A percentile compares a stretch with the other conserved stretches of the same genome.
Evolutionary conservation across 2,888 invertebrate species (phyloP).

Genomic region (Drosophila pseudotalamancana): DNA sequence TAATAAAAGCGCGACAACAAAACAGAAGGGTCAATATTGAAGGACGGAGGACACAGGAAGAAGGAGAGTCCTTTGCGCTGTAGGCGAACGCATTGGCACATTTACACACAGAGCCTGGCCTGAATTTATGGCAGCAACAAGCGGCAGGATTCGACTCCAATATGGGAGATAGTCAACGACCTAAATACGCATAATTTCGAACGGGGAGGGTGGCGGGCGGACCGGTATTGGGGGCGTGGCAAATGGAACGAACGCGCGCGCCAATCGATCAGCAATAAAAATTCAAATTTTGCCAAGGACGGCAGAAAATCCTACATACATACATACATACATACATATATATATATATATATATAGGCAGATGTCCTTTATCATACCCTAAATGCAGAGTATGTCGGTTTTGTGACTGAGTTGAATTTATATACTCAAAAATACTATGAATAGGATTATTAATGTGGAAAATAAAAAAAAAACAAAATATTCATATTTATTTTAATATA

Average conservation of each 20-base stretch:
- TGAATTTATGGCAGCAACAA: slow-evolving; percentile 63
- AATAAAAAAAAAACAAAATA: too few relatives aligned
- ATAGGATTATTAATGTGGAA: too few relatives aligned
- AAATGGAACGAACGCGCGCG: slow-evolving; percentile 47
- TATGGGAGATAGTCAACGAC: slow-evolving; percentile 58
- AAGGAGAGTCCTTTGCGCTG: slow-evolving; percentile 7
- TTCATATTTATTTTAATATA: too few relatives aligned
- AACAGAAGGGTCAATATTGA: slow-evolving; percentile 78
- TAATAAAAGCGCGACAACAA: slow-evolving; percentile 77
- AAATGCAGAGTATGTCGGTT: neutral
- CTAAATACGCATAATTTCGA: slow-evolving; percentile 76
- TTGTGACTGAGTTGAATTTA: too few relatives aligned
- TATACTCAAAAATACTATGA: too few relatives aligned
- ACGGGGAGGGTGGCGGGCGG: neutral
- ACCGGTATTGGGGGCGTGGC: slow-evolving; percentile 44
- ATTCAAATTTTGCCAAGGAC: slow-evolving; percentile 75
- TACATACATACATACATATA: neutral
- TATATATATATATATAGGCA: slow-evolving; percentile 5
- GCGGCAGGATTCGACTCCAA: slow-evolving; percentile 34
- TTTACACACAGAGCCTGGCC: slow-evolving; percentile 62
- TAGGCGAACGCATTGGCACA: slow-evolving; percentile 70
- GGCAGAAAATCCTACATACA: slow-evolving; percentile 50
- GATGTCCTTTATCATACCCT: slow-evolving; percentile 21
- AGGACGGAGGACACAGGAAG: neutral
- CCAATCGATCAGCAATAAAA: slow-evolving; percentile 82